Base-by-base conservation (phyloP, 2,113 vertebrate genomes). In the Glareola pratincola region DNA sequence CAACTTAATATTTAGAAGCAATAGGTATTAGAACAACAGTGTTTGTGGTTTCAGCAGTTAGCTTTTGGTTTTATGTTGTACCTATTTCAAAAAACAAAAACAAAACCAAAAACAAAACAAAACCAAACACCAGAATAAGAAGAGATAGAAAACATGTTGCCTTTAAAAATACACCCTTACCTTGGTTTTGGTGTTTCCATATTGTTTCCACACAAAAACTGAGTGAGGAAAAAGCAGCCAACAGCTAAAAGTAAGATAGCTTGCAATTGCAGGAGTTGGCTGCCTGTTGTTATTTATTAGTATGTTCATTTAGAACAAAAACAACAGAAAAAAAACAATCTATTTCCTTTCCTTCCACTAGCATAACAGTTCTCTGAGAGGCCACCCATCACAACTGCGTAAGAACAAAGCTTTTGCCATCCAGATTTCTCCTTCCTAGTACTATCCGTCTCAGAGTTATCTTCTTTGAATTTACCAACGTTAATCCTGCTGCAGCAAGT, bases 141-240 rank as follows among this genome's bases (percentile, higher is more conserved):
- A 85, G 20, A 82, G 39, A 56, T 0, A 88, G 45, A 88, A 87
- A 93, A 45, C 37, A 22, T 3, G 14, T 9, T 69, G 32, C 36
- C 73, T 72, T 89, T 24, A 10, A 68, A 95, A 92, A 69, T 30
- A 64, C 3, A 84, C 80, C 93, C 96, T 95, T 94, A 95, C 95
- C 95, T 95, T 87, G 74, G 4, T 82, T 95, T 91, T 90, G 57
- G 23, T 82, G 83, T 91, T 96, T 96, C 92, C 91, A 83, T 22
- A 90, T 57, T 79, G 69, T 93, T 93, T 94, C 85, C 78, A 94
- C 53, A 87, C 47, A 94, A 85, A 91, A 96, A 94, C 32, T 67
- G 43, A 92, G 84, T 82, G 84, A 91, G 85, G 81, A 73, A 94
- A 92, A 91, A 93, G 87, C 89, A 95, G 77, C 82, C 92, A 80